Evolutionary conservation across 2,113 vertebrate species (phyloP).

Genomic region (Arvicanthis niloticus): DNA sequence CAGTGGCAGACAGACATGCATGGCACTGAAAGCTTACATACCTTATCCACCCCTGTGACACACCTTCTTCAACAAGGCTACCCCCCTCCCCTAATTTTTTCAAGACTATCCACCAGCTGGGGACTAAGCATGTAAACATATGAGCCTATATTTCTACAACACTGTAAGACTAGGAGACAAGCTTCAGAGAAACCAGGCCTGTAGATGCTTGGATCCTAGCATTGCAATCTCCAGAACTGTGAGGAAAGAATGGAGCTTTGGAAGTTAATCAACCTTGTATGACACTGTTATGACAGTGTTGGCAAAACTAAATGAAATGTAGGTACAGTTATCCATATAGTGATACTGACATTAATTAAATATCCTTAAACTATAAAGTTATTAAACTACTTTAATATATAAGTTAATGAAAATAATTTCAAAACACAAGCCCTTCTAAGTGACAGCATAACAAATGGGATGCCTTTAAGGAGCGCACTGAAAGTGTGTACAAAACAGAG

Average conservation of each 20-base stretch:
- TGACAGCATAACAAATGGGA: background rate
- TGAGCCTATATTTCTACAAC: background rate
- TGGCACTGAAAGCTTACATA: background rate
- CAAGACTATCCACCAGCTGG: background rate
- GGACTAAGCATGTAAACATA: background rate
- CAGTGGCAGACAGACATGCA: background rate
- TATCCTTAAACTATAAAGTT: conserved; percentile 16
- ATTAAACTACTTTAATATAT: background rate
- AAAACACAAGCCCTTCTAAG: background rate
- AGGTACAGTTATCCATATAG: background rate
- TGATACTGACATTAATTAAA: background rate
- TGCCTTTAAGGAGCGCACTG: background rate
- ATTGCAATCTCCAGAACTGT: background rate
- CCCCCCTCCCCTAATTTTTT: background rate
- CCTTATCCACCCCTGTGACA: background rate
- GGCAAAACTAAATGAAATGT: background rate
- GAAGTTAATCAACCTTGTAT: background rate
- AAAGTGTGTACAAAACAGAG: background rate
- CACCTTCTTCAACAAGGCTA: background rate
- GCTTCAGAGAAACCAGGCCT: background rate
- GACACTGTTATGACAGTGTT: background rate
- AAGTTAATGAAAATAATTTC: background rate
- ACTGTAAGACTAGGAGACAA: background rate
- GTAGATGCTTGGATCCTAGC: background rate
- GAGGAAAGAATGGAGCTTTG: background rate